phyloP scores from a whole-genome alignment of 2,797 vertebrate genomes.

The Mycteria americana region DNA sequence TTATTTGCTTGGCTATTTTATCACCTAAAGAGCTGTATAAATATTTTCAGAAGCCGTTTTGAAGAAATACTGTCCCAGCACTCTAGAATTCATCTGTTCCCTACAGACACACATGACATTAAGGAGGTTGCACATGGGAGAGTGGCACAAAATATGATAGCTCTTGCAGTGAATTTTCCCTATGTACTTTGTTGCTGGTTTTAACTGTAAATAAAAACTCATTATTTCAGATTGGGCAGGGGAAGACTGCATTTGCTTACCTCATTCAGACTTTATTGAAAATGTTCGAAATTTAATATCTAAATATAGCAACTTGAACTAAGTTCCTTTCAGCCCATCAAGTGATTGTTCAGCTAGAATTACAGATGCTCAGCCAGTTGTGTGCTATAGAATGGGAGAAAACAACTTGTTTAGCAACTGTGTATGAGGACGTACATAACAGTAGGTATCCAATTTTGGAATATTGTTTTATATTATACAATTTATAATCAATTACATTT shows the following conservation, averaged over 20 bases:
- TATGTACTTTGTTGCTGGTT: not conserved
- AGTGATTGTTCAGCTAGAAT: not conserved
- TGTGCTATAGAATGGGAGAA: not conserved
- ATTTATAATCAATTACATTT: not conserved
- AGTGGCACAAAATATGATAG: not conserved
- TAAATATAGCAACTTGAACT: not conserved
- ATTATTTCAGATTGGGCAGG: not conserved
- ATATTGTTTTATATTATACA: not conserved
- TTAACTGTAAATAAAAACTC: not conserved
- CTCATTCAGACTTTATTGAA: not conserved
- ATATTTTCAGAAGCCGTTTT: not conserved
- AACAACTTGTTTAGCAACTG: not conserved
- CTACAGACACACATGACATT: not conserved
- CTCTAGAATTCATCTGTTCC: not conserved
- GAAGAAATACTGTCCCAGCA: not conserved
- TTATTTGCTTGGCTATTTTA: not conserved
- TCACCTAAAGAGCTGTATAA: not conserved
- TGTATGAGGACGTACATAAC: accelerated
- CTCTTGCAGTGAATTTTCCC: not conserved
- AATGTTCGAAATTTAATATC: not conserved
- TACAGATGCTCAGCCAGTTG: not conserved
- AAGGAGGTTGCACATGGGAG: not conserved
- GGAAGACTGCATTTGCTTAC: not conserved
- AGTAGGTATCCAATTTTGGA: not conserved
- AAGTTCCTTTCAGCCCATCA: not conserved